Conservation (phyloP, 53 echinoderm and acorn worm species). For the Paracentrotus lividus region DNA sequence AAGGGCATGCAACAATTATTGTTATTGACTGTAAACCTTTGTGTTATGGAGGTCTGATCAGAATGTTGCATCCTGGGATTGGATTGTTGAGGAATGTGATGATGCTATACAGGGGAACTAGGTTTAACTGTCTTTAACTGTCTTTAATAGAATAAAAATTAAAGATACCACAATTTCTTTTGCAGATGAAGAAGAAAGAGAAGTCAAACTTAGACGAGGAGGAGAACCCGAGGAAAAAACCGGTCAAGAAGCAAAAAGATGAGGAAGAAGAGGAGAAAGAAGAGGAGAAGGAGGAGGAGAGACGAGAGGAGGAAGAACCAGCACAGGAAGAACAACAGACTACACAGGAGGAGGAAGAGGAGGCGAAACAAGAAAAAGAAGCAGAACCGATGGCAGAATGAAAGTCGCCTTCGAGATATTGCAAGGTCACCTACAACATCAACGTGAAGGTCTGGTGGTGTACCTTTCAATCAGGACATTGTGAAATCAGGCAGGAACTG, state of each 20-base stretch:
- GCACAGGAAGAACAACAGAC: neutral
- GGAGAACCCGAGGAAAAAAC: conserved; percentile 65
- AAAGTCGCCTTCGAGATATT: conserved; percentile 13
- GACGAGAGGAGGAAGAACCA: conserved; percentile 41
- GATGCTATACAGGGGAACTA: no score
- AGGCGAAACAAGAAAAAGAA: conserved; percentile 42
- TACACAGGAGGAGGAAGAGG: conserved; percentile 70
- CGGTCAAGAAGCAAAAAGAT: conserved; percentile 40
- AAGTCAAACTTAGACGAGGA: conserved; percentile 50
- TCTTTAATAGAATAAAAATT: neutral
- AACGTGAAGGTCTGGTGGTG: neutral
- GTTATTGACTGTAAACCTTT: no score
- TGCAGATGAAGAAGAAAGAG: conserved; percentile 57
- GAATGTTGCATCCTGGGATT: no score
- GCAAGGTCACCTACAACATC: neutral
- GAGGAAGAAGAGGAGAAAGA: conserved; percentile 61
- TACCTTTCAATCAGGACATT: neutral
- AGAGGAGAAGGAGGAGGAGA: conserved; percentile 60
- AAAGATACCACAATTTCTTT: neutral
- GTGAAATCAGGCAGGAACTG: conserved; percentile 17
- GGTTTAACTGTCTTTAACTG: no score
- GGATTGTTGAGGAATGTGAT: no score
- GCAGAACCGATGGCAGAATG: conserved; percentile 36
- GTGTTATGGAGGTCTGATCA: no score
- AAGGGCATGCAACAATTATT: no score